Conservation (phyloP, 2,888 invertebrate genomes). For the Netelia inedita region DNA sequence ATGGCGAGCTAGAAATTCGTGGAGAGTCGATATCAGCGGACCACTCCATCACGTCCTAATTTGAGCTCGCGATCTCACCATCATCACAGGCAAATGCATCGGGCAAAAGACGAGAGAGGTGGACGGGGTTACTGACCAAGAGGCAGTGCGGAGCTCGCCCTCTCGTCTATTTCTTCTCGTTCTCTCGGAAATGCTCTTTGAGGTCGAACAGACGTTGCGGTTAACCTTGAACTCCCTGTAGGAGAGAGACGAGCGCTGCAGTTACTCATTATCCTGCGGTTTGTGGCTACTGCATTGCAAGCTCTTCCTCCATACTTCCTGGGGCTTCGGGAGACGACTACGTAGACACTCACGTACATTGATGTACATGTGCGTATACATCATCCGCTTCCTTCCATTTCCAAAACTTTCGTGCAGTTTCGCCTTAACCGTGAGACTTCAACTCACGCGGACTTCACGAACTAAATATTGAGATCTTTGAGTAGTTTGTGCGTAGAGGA, state of each 20-base stretch:
- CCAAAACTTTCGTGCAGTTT: constrained; percentile 18
- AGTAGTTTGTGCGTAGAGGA: neutral
- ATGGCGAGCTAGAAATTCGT: constrained; percentile 39
- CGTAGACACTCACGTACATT: too few species aligned
- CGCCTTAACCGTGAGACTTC: constrained; percentile 33
- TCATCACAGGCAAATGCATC: constrained; percentile 51
- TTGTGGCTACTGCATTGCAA: constrained; percentile 49
- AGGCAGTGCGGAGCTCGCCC: constrained; percentile 13
- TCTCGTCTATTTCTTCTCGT: constrained; percentile 28
- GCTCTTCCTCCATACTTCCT: constrained; percentile 51
- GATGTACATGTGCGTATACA: neutral
- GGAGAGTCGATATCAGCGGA: constrained; percentile 42
- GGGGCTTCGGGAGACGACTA: neutral
- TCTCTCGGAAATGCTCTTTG: constrained; percentile 63
- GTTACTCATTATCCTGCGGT: constrained; percentile 68
- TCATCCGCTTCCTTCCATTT: constrained; percentile 40
- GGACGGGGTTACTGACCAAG: constrained; percentile 49
- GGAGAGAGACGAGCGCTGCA: constrained; percentile 44
- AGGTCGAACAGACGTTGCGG: constrained; percentile 68
- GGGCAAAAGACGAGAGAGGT: constrained; percentile 30
- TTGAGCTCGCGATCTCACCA: constrained; percentile 48
- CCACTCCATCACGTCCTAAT: constrained; percentile 61
- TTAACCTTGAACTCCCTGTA: constrained; percentile 65
- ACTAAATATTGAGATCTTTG: constrained; percentile 5
- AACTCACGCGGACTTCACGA: constrained; percentile 9